Evolutionary conservation across 2,113 vertebrate genomes (phyloP).

Genomic region (Eonycteris spelaea): DNA sequence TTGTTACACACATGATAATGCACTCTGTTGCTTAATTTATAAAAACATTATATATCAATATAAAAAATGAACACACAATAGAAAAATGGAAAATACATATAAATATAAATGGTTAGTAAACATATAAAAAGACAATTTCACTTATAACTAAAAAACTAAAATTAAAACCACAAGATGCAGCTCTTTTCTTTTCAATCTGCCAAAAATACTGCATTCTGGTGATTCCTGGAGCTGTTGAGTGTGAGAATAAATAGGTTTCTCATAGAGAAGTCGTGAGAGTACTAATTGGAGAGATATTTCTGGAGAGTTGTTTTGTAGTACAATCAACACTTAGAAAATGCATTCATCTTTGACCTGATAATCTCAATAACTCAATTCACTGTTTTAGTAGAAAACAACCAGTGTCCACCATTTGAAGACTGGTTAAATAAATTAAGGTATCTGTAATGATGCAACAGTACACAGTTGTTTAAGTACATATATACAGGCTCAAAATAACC

Average conservation of each 20-base stretch:
- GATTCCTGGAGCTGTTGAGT: not conserved
- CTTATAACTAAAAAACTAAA: not conserved
- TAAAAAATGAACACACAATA: not conserved
- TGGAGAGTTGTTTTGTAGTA: not conserved
- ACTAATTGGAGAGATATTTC: not conserved
- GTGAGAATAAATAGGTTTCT: not conserved
- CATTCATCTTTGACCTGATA: not conserved
- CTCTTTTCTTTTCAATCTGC: not conserved
- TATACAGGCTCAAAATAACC: not conserved
- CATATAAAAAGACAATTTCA: not conserved
- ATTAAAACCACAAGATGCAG: not conserved
- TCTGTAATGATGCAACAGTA: not conserved
- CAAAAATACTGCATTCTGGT: not conserved
- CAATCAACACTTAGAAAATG: not conserved
- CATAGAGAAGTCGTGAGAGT: accelerated
- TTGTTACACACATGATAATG: not conserved
- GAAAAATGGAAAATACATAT: not conserved
- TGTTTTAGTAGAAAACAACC: not conserved
- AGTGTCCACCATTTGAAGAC: not conserved
- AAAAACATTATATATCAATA: not conserved
- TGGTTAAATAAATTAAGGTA: not conserved
- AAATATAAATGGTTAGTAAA: not conserved
- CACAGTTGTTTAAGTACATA: not conserved
- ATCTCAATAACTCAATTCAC: not conserved
- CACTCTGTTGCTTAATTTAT: not conserved